A percentile compares a stretch with the other conserved stretches of the same genome.
These are phyloP conservation scores for Pogonomyrmex barbatus DNA, from an alignment of 1,140 invertebrate species.

Conservation along the genomic window DNA sequence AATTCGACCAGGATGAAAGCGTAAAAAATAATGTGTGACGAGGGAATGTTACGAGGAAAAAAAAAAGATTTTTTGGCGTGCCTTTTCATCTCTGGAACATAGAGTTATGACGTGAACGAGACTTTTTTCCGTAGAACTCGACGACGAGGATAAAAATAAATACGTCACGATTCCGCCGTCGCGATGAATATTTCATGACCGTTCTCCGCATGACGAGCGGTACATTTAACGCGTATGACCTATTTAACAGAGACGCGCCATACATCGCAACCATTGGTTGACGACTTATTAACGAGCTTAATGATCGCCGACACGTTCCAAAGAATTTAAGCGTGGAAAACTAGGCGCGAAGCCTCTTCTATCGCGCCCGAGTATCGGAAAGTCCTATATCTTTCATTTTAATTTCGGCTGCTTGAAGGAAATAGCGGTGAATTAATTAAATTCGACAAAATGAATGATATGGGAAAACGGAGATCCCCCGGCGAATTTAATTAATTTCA, in stretches of 20 bases:
- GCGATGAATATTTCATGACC: conserved; percentile 56
- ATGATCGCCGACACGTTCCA: conserved; percentile 24
- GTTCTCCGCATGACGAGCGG: conserved; percentile 27
- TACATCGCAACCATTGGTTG: conserved; percentile 31
- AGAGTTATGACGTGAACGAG: conserved; percentile 4
- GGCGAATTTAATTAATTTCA: conserved; percentile 27
- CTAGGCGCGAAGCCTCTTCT: not conserved
- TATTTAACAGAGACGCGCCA: conserved; percentile 53
- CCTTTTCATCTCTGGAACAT: not conserved
- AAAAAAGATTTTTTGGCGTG: not conserved
- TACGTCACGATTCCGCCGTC: conserved; percentile 10
- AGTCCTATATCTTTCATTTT: not conserved
- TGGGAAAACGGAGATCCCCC: not conserved
- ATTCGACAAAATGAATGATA: conserved; percentile 12
- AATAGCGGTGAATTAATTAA: conserved; percentile 21
- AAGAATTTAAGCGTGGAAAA: conserved; percentile 40
- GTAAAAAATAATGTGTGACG: not conserved
- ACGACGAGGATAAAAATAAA: conserved; percentile 46
- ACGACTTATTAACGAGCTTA: conserved; percentile 54
- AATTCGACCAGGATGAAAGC: not conserved
- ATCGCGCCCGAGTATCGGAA: not conserved
- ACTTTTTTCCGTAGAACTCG: not conserved
- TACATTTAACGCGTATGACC: conserved; percentile 54
- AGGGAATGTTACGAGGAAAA: not conserved
- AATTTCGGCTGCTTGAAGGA: not conserved